Conservation (phyloP, 2,888 invertebrate species). For the Drosophila affinis region DNA sequence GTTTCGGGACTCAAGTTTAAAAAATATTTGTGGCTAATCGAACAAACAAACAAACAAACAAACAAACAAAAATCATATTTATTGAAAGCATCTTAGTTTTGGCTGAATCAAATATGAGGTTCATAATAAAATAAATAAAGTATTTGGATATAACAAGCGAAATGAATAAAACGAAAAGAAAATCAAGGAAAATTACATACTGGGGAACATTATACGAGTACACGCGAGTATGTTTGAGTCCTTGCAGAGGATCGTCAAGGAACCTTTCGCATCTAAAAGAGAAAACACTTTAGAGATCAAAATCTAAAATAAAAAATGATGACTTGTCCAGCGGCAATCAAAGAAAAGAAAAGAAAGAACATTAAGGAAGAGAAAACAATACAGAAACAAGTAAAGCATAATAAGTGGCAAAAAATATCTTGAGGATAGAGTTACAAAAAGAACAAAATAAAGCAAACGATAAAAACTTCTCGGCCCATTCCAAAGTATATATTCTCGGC, state of each 20-base stretch:
- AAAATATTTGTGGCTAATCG: constrained; percentile 67
- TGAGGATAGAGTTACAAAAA: constrained; percentile 27
- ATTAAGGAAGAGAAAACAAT: constrained; percentile 26
- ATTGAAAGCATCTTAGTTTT: constrained; percentile 15
- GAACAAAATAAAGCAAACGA: too few species aligned
- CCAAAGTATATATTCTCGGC: constrained; percentile 60
- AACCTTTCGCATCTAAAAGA: constrained; percentile 38
- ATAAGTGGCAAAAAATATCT: constrained; percentile 27
- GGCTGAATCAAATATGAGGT: constrained; percentile 28
- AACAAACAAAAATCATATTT: constrained; percentile 1
- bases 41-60: constrained; percentile 3
- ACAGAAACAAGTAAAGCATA: constrained; percentile 13
- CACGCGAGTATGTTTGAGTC: constrained; percentile 9
- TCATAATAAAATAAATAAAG: constrained; percentile 18
- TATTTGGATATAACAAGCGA: constrained; percentile 18
- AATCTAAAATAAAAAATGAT: constrained; percentile 52
- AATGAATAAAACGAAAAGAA: neutral
- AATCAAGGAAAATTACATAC: constrained; percentile 3
- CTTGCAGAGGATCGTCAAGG: constrained; percentile 3
- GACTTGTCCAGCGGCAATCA: constrained; percentile 43
- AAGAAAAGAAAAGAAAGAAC: constrained; percentile 7
- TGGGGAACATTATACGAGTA: constrained; percentile 23
- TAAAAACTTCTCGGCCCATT: constrained; percentile 58
- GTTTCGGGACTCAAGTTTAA: constrained; percentile 64
- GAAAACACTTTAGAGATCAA: constrained; percentile 42